Base-by-base conservation (phyloP, 2,797 vertebrate genomes). In the Pseudotriccus pelzelni region DNA sequence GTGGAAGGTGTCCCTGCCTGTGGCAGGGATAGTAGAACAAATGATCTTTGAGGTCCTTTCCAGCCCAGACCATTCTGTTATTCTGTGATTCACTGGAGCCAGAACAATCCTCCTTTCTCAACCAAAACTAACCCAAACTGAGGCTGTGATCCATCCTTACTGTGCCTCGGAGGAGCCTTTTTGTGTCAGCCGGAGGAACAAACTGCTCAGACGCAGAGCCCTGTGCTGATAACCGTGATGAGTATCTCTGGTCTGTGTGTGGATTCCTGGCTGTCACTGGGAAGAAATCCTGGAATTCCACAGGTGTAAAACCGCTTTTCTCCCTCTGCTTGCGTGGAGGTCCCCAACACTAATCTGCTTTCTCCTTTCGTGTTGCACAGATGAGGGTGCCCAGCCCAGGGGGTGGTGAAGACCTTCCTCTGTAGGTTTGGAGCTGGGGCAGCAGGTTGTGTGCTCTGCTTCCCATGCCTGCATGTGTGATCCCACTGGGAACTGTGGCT, bases 341-440 rank as follows among this genome's bases (percentile, higher is more conserved):
- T n/a, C n/a, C 34, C 20, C 88, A 56, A 46, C 67, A 34, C 91
- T 94, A 77, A 89, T 39, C 72, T 85, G 75, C 81, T 85, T 58
- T 36, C n/a, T 78, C 44, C 84, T 89, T 55, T 53, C 2, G 0
- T 67, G 64, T 80, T 62, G 60, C 47, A 10, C 53, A 91, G 91
- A 43, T 67, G 34, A 78, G 84, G 73, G 56, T 77, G 62, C 60
- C 76, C 84, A 55, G 79, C 18, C 76, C 69, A 5, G 66, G 69
- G 69, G 83, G 27, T 55, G 63, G 37, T 6, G 87, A 20, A 60
- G 87, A 6, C 34, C 28, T 37, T 62, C 32, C 64, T 27, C 62
- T 56, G 93, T 14, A 78, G 93, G 82, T 94, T 49, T 93, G 55
- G 93, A 75, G 73, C 56, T 56, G 86, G 80, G 83, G 52, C 82